Evolutionary conservation across 2,113 vertebrate species (phyloP).

Genomic region (Columba janthina): DNA sequence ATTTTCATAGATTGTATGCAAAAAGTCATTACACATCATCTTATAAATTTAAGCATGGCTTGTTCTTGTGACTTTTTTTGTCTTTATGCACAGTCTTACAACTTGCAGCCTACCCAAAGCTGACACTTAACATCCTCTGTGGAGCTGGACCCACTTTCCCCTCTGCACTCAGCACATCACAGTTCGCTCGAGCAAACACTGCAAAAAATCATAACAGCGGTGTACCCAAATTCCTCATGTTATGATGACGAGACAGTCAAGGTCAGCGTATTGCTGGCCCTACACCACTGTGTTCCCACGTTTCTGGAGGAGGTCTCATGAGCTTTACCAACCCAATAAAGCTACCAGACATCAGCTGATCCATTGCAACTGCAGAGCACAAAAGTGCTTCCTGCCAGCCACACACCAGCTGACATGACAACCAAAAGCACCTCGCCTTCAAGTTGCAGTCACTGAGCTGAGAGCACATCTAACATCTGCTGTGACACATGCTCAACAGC

Average conservation of each 20-base stretch:
- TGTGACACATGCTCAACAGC: background rate
- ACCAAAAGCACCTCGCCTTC: background rate
- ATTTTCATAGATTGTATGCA: background rate
- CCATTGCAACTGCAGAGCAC: background rate
- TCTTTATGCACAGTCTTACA: background rate
- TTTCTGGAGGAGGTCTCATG: background rate
- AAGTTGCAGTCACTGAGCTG: background rate
- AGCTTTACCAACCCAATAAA: background rate
- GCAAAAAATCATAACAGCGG: background rate
- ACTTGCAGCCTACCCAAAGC: background rate
- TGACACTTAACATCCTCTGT: background rate
- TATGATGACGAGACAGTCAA: background rate
- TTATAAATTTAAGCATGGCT: background rate
- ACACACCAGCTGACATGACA: background rate
- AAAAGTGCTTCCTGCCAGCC: background rate
- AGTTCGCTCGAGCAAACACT: background rate
- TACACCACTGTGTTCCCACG: background rate
- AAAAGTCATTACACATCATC: background rate
- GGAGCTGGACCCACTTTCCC: background rate
- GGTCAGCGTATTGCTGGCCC: background rate
- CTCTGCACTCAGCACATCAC: background rate
- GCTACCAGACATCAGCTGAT: constrained; percentile 24
- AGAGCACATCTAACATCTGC: background rate
- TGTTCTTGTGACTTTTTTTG: background rate
- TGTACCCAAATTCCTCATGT: background rate